phyloP scores from a whole-genome alignment of 2,797 vertebrate genomes.

The Philypnodon macrostomus region DNA sequence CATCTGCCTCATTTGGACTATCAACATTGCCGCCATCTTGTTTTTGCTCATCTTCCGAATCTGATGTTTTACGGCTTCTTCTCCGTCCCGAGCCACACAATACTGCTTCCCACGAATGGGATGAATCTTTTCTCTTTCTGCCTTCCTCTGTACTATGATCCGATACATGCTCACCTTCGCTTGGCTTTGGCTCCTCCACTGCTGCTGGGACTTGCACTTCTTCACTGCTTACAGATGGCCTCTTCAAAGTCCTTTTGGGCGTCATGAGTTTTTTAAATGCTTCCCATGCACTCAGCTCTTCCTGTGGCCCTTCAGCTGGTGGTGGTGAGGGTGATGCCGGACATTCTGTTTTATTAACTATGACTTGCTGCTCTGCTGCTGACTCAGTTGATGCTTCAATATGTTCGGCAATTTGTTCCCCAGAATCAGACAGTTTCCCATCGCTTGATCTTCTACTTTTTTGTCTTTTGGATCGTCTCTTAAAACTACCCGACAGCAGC shows the following conservation, averaged over 20 bases:
- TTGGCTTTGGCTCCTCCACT: conserved; percentile 74
- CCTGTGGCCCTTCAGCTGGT: conserved; percentile 74
- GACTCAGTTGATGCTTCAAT: conserved; percentile 65
- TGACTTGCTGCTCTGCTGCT: conserved; percentile 70
- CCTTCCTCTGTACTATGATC: conserved; percentile 81
- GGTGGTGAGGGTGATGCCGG: conserved; percentile 74
- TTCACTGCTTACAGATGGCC: conserved; percentile 57
- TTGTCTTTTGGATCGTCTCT: conserved; percentile 83
- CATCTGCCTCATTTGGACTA: conserved; percentile 74
- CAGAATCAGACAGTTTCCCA: conserved; percentile 65
- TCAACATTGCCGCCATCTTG: conserved; percentile 53
- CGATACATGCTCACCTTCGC: conserved; percentile 72
- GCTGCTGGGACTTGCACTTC: conserved; percentile 54
- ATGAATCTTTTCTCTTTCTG: conserved; percentile 86
- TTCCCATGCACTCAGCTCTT: conserved; percentile 84
- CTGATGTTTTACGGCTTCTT: conserved; percentile 84
- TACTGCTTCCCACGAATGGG: conserved; percentile 91
- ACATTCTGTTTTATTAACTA: conserved; percentile 71
- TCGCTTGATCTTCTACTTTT: conserved; percentile 80
- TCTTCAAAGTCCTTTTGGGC: conserved; percentile 82
- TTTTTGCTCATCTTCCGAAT: conserved; percentile 82
- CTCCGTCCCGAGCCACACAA: conserved; percentile 90
- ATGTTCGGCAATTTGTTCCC: conserved; percentile 64
- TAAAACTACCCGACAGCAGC: conserved; percentile 83
- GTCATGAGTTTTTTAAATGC: conserved; percentile 92